Evolutionary conservation across 2,797 vertebrate species (phyloP).

Genomic region (Psittacula derbiana): DNA sequence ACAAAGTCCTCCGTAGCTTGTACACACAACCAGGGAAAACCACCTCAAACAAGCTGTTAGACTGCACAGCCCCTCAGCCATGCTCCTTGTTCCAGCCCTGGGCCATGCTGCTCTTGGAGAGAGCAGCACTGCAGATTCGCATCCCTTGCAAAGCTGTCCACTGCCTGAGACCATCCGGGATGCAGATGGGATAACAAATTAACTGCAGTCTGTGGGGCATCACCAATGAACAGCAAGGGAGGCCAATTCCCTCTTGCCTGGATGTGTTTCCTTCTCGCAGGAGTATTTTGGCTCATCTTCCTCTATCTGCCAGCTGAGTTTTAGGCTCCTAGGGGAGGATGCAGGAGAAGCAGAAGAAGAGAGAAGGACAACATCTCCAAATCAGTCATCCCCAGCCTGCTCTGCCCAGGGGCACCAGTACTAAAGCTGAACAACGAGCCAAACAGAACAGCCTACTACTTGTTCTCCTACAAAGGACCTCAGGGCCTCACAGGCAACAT

Average conservation of each 20-base stretch:
- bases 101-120: background rate
- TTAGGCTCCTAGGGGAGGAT: background rate
- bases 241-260: background rate
- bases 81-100: background rate
- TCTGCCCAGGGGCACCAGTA: background rate
- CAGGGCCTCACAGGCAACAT: background rate
- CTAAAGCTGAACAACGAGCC: background rate
- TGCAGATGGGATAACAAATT: background rate
- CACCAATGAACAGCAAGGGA: background rate
- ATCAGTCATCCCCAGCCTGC: accelerated
- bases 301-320: background rate
- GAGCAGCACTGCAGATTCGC: background rate
- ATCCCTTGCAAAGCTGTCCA: background rate
- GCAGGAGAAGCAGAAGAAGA: background rate
- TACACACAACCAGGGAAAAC: background rate
- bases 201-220: background rate
- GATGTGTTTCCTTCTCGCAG: background rate
- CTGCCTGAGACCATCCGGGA: background rate
- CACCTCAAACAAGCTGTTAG: background rate
- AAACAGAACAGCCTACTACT: background rate
- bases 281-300: background rate
- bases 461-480: background rate
- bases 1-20: background rate
- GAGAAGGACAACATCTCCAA: background rate
- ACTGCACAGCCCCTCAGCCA: accelerated